Conservation (phyloP, 2,888 invertebrate species). For the Erpobdella octoculata region DNA sequence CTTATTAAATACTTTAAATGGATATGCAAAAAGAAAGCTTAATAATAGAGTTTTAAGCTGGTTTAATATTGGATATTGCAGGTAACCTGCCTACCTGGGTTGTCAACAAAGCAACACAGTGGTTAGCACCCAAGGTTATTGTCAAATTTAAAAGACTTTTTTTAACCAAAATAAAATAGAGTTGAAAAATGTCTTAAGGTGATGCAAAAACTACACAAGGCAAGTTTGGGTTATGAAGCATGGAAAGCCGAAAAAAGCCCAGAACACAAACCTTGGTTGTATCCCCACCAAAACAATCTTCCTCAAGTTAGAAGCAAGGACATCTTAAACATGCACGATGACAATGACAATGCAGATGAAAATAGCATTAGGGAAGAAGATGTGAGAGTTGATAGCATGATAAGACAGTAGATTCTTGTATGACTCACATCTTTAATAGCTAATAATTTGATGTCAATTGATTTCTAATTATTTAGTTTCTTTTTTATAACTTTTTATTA, state of each 20-base stretch:
- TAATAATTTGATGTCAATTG: too few relatives aligned
- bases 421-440: too few relatives aligned
- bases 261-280: slow-evolving; percentile 75
- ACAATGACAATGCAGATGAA: slow-evolving; percentile 33
- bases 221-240: slow-evolving; percentile 68
- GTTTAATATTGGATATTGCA: slow-evolving; percentile 37
- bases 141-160: neutral
- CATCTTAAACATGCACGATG: neutral
- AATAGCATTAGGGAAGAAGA: slow-evolving; percentile 32
- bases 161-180: too few relatives aligned
- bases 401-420: slow-evolving; percentile 9
- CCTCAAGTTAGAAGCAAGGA: slow-evolving; percentile 47
- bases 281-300: slow-evolving; percentile 72
- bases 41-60: neutral
- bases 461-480: too few relatives aligned
- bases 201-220: slow-evolving; percentile 59
- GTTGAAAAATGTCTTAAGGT: too few relatives aligned
- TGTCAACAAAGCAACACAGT: slow-evolving; percentile 77
- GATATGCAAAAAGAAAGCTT: neutral
- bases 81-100: slow-evolving; percentile 71
- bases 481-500: too few relatives aligned
- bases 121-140: slow-evolving; percentile 75
- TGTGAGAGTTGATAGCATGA: slow-evolving; percentile 26
- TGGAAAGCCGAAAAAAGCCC: slow-evolving; percentile 76
- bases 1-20: too few relatives aligned